Conservation (phyloP, 2,888 invertebrate genomes). For the Subacronicta megacephala region DNA sequence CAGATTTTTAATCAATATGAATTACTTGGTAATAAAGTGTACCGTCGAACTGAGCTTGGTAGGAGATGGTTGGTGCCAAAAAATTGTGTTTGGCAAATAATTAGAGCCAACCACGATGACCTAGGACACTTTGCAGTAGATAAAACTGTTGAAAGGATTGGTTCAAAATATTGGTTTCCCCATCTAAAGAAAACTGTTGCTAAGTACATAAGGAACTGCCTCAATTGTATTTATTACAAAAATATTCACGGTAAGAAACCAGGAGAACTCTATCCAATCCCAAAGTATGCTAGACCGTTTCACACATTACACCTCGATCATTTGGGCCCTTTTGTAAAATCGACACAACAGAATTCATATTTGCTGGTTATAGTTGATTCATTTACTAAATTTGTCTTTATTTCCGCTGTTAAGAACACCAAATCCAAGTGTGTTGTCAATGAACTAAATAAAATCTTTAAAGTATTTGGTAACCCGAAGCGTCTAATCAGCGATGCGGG, state of each 20-base stretch:
- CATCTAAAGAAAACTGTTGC: no score
- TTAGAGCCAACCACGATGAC: conserved; percentile 58
- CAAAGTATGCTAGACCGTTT: conserved; percentile 53
- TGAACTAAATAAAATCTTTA: conserved; percentile 49
- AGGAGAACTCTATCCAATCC: conserved; percentile 40
- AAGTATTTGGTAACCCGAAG: conserved; percentile 51
- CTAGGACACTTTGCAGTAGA: conserved; percentile 60
- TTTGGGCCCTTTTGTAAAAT: conserved; percentile 54
- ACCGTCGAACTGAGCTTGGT: conserved; percentile 50
- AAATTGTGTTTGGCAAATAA: conserved; percentile 54
- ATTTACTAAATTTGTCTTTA: conserved; percentile 11
- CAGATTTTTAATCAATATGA: conserved; percentile 51
- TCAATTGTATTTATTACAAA: no score
- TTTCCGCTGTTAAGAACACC: not conserved
- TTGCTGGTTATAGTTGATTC: conserved; percentile 13
- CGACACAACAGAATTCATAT: conserved; percentile 37
- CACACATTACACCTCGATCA: conserved; percentile 60
- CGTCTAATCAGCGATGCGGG: conserved; percentile 53
- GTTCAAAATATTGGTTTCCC: no score
- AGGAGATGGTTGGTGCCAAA: conserved; percentile 59
- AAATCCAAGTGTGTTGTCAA: conserved; percentile 14
- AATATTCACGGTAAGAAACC: conserved; percentile 43
- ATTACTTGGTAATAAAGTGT: conserved; percentile 52
- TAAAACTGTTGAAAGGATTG: conserved; percentile 52
- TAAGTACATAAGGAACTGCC: no score